Percentiles rank a stretch among this genome's conserved stretches.
phyloP scores from a whole-genome alignment of 1,140 invertebrate genomes.

The Papilio helenus region DNA sequence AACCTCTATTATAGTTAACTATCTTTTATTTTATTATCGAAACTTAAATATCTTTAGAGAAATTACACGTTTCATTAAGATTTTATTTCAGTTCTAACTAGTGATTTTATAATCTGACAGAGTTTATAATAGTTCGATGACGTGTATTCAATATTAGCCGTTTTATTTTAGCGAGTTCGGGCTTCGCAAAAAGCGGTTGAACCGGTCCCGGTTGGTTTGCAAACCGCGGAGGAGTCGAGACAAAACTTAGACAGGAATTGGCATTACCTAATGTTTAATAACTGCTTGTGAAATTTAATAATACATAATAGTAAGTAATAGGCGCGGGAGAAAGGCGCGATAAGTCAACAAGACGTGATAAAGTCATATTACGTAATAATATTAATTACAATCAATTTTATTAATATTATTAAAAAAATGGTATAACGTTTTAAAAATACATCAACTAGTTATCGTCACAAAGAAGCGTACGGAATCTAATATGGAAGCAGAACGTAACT shows the following conservation, averaged over 20 bases:
- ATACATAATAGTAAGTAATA: slow-evolving; percentile 20
- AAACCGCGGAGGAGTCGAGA: slow-evolving; percentile 2
- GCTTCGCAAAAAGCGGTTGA: slow-evolving; percentile 18
- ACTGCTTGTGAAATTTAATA: slow-evolving; percentile 36
- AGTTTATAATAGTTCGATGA: neutral
- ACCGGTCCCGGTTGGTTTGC: neutral
- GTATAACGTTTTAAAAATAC: neutral
- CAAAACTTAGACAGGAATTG: slow-evolving; percentile 9
- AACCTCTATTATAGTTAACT: no score
- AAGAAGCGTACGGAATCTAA: slow-evolving; percentile 11
- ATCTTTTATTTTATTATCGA: no score
- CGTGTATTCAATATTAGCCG: neutral
- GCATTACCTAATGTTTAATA: slow-evolving; percentile 29
- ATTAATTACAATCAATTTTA: neutral
- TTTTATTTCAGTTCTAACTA: neutral
- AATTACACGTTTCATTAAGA: neutral
- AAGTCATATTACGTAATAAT: neutral
- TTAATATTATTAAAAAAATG: slow-evolving; percentile 16
- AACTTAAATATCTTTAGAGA: neutral
- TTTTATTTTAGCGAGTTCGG: slow-evolving; percentile 9
- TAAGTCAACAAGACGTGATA: neutral
- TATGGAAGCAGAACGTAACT: neutral
- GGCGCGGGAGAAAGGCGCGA: slow-evolving; percentile 12
- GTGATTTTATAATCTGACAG: neutral
- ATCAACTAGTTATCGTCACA: neutral